phyloP scores from a whole-genome alignment of 2,797 vertebrate species.

The Tinamus major region DNA sequence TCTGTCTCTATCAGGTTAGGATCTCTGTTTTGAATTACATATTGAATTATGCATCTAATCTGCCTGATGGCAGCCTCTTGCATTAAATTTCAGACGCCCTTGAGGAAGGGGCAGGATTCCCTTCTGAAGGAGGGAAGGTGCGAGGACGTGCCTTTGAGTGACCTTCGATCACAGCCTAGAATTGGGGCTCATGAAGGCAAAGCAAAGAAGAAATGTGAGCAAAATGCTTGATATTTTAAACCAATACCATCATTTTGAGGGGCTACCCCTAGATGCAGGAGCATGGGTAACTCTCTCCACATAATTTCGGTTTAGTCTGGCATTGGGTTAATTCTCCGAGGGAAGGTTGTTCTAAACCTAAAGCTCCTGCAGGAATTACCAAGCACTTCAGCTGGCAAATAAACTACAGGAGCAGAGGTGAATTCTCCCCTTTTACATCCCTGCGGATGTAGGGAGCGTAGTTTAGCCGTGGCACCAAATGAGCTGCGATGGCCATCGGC shows the following conservation, averaged over 20 bases:
- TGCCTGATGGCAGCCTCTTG: neutral
- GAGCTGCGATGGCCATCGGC: rapidly evolving
- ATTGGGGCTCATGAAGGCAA: neutral
- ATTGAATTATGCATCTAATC: rapidly evolving
- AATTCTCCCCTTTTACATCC: rapidly evolving
- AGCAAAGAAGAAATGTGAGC: neutral
- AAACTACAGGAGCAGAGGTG: neutral
- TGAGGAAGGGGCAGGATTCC: neutral
- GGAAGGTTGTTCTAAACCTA: neutral
- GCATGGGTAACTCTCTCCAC: rapidly evolving
- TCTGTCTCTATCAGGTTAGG: rapidly evolving
- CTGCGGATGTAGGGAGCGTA: rapidly evolving
- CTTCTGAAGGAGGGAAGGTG: neutral
- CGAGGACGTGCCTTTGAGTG: neutral
- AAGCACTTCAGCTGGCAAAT: neutral
- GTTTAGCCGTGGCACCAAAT: rapidly evolving
- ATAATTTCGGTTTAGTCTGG: no score
- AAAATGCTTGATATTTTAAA: neutral
- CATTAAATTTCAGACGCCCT: neutral
- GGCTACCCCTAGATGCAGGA: neutral
- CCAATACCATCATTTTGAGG: rapidly evolving
- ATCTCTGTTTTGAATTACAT: rapidly evolving
- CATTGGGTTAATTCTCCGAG: neutral
- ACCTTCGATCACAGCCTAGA: neutral
- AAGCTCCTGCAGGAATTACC: neutral